Base-by-base conservation (phyloP, 2,888 invertebrate species). In the Priocnemis perturbator region DNA sequence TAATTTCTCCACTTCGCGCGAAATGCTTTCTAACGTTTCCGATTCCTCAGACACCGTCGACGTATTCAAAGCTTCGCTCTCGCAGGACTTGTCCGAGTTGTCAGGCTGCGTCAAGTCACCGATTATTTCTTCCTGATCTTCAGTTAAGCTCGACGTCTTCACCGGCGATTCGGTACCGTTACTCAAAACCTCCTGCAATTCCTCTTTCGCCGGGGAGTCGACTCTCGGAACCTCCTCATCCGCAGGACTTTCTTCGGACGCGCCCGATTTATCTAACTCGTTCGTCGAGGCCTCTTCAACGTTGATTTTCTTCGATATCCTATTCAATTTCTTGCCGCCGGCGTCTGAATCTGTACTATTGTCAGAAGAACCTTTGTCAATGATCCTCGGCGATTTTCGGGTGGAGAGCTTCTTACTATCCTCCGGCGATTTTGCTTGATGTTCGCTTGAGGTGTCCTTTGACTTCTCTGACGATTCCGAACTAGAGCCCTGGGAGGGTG, bases 21-120 rank as follows among this genome's bases (percentile, higher is more conserved):
- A 86, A 61, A 88, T 85, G 63, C 86, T 87, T 60, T 88, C 88
- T 21, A 89, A 69, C 0, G 87, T 88, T 65, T 89, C 88, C 1
- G 73, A 73, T 11, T 87, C 87, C 2, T 85, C 83, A 0, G 74
- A 71, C 14, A 60, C 50, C 14, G 37, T 19, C n/a, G 65, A 55
- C 47, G 60, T 19, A 9, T 63, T 67, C 15, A 62, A 26, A 23
- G 23, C 44, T 68, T 74, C 7, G 37, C 11, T 37, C 11, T 37
- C 37, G 1, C 4, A 37, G 14, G 7, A 1, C 37, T 37, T 37
- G 11, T 37, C 37, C 2, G 1, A 37, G 7, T 9, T 11, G 7
- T 37, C 37, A 11, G 14, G 4, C 37, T 37, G 37, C 37, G 11
- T 37, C 37, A 37, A 11, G 37, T 37, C 37, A 11, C 7, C 37